Percentiles rank a stretch among this genome's conserved stretches.
Conservation (phyloP, 2,888 invertebrate species). For the Helleia helle region DNA sequence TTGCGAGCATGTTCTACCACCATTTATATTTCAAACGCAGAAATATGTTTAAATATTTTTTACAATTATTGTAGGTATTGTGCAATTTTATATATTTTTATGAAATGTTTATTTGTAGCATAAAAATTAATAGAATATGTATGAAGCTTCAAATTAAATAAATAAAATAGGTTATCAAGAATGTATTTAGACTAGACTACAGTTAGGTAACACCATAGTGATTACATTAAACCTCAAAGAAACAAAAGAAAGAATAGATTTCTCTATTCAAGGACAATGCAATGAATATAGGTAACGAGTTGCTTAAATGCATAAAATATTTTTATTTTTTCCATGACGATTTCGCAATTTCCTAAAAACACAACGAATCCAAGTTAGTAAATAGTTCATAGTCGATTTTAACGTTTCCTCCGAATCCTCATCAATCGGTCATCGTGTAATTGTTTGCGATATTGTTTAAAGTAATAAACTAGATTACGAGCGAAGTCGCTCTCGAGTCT, state of each 20-base stretch:
- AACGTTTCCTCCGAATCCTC: too few species aligned
- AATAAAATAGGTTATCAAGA: background rate
- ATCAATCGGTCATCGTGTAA: constrained; percentile 29
- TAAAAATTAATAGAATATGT: too few species aligned
- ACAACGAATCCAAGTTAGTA: too few species aligned
- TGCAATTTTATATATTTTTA: too few species aligned
- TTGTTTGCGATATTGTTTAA: constrained; percentile 50
- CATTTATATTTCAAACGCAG: too few species aligned
- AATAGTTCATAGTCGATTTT: too few species aligned
- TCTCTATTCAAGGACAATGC: constrained; percentile 8
- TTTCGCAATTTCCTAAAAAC: too few species aligned
- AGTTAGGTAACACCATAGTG: background rate
- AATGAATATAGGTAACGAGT: constrained; percentile 8
- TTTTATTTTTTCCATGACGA: constrained; percentile 1
- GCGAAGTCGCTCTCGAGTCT: constrained; percentile 41
- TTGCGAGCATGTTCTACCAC: too few species aligned
- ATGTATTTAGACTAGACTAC: background rate
- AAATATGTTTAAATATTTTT: too few species aligned
- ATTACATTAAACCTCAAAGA: background rate
- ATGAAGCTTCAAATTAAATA: background rate
- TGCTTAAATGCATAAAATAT: constrained; percentile 11
- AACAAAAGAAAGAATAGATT: constrained; percentile 9
- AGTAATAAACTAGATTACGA: constrained; percentile 57
- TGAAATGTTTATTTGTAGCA: too few species aligned
- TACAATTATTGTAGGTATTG: too few species aligned